Evolutionary conservation across 1,140 invertebrate species (phyloP), one percentile per base, ranked within the genome.

Genomic region (Sinella curviseta): DNA sequence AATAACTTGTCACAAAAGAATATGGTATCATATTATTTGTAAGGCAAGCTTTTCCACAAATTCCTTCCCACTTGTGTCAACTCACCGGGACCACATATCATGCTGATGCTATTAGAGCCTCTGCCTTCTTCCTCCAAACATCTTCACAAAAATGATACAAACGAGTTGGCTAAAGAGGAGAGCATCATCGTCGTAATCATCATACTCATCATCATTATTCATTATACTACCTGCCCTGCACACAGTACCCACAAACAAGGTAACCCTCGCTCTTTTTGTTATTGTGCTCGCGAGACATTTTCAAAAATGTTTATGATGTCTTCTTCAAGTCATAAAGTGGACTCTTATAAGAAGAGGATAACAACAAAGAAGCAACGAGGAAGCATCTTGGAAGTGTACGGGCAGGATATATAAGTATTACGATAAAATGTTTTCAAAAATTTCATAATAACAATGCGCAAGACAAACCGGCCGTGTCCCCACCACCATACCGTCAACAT

Each of bases 51-150:
- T 33, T 70, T 70, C 65, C 65, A 65, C 16, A 26, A 65, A 65
- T 65, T 70, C 65, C 65, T 31, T 31, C 65, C 65, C 65, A 70
- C 65, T 31, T 70, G 31, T 70, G 65, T 70, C 65, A 70, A 30
- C 8, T 31, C 12, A 70, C 28, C 24, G 65, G 57, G 65, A 70
- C 65, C 65, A 70, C 65, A 70, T 70, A 70, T 70, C 26, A 70
- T 31, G 26, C 1, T 70, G 3, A 30, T 70, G 4, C 12, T 70
- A 12, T 70, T 60, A 60, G 12, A 12, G 65, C 65, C 30, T 70
- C 65, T 70, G 12, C 12, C 12, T 14, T n/a, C 57, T 26, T 17
- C 24, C 8, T 14, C 8, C 12, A 60, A 48, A 14, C 24, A 26
- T 60, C 4, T 4, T 12, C 57, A 12, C 4, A 26, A 60, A 60